Conservation (phyloP, 1,140 invertebrate species). For the Riptortus pedestris region DNA sequence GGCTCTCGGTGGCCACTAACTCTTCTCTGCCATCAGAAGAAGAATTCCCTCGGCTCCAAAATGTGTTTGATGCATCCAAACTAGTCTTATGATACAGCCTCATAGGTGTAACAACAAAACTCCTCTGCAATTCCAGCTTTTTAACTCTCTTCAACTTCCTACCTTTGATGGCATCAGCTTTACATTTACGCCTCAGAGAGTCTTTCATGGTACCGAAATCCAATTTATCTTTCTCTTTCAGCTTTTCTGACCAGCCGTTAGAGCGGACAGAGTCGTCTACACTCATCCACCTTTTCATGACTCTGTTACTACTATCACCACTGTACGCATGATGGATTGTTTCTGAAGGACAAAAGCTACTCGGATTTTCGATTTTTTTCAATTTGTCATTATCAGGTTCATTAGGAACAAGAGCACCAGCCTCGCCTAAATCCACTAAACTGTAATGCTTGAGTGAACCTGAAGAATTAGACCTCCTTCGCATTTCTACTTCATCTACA, state of each 20-base stretch:
- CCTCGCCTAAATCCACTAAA: slow-evolving; percentile 30
- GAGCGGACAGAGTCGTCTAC: slow-evolving; percentile 24
- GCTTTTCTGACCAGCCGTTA: slow-evolving; percentile 20
- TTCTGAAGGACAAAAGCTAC: slow-evolving; percentile 30
- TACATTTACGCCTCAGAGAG: slow-evolving; percentile 23
- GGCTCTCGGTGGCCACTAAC: slow-evolving; percentile 25
- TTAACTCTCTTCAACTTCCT: slow-evolving; percentile 27
- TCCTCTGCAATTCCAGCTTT: slow-evolving; percentile 29
- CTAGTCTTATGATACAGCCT: slow-evolving; percentile 9
- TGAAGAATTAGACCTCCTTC: slow-evolving; percentile 18
- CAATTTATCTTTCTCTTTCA: slow-evolving; percentile 25
- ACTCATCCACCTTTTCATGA: slow-evolving; percentile 30
- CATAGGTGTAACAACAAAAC: slow-evolving; percentile 30
- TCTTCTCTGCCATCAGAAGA: not conserved
- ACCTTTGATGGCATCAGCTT: slow-evolving; percentile 27
- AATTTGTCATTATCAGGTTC: not conserved
- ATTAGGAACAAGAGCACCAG: slow-evolving; percentile 19
- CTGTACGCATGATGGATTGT: slow-evolving; percentile 28
- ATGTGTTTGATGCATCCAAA: not conserved
- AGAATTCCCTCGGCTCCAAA: slow-evolving; percentile 13
- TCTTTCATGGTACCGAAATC: slow-evolving; percentile 24
- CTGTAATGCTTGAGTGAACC: slow-evolving; percentile 30
- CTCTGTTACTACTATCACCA: slow-evolving; percentile 10
- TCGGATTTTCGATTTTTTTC: slow-evolving; percentile 11
- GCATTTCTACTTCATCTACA: slow-evolving; percentile 32